These are phyloP conservation scores for Saturnia japonica DNA, from an alignment of 2,888 invertebrate species.

Conservation along the genomic window DNA sequence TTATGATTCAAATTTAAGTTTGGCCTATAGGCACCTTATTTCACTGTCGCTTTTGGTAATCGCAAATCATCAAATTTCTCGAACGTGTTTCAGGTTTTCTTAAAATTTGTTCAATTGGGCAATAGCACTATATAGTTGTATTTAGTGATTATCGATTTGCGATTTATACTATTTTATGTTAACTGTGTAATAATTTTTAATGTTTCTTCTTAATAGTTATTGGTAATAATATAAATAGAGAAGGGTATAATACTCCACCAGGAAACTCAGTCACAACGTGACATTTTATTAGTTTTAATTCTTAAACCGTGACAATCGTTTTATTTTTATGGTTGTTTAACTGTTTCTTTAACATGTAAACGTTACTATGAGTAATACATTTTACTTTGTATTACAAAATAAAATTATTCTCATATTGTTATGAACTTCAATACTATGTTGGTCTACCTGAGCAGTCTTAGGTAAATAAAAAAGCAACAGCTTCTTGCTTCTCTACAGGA, in stretches of 20 bases:
- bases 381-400: slow-evolving; percentile 7
- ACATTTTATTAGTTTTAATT: slow-evolving; percentile 4
- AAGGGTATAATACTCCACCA: neutral
- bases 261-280: slow-evolving; percentile 9
- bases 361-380: neutral
- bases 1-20: neutral
- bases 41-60: neutral
- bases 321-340: slow-evolving; percentile 10
- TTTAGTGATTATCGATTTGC: neutral
- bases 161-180: neutral
- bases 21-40: neutral
- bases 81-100: neutral
- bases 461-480: neutral
- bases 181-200: neutral
- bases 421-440: neutral
- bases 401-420: neutral
- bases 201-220: neutral
- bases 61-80: neutral
- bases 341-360: slow-evolving; percentile 2
- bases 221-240: neutral
- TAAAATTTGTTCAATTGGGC: neutral
- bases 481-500: neutral
- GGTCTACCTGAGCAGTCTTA: neutral
- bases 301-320: slow-evolving; percentile 4
- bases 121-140: neutral